Evolutionary conservation across 1,140 invertebrate species (phyloP), one percentile per base, ranked within the genome.

Genomic region (Lutraria rhynchaena): DNA sequence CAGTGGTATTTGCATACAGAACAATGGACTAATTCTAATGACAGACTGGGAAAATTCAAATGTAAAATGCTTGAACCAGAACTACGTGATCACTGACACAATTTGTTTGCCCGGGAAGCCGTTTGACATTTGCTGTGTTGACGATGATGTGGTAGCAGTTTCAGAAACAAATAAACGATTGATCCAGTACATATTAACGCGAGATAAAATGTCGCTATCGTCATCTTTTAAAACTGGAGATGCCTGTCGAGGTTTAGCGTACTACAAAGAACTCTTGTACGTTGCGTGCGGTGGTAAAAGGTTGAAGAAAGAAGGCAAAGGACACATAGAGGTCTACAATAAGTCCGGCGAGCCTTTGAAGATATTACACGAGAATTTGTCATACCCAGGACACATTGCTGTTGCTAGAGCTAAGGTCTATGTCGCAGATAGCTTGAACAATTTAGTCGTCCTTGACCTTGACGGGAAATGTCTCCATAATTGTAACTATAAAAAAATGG

Each of bases 321-420:
- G 57, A 17, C 57, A 60, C 15, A 33, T 60, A 1, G 57, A 33
- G n/a, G 29, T 60, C 4, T 60, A 60, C 29, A 60, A 4, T 15
- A 33, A 15, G 17, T 60, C 57, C 57, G 57, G 57, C n/a, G 57
- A 27, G 13, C 57, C 37, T 33, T n/a, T n/a, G 3, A 3, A 13
- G 19, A n/a, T 15, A 33, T 60, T 33, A 19, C 29, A 60, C 3
- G 19, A 60, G 22, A 13, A 60, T 33, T 15, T 60, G 5, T 60
- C 57, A 24, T 33, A 60, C 13, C 57, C 24, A 33, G 57, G 57
- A 60, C 57, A 60, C 57, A 60, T 60, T n/a, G 22, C 13, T 4
- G 7, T 60, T 5, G 3, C 19, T 60, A 33, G 57, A 35, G 33
- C 57, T 19, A n/a, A 33, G 29, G 29, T 60, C 37, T 60, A 60